Conservation (phyloP, 2,888 invertebrate genomes). For the Tachina lurida region DNA sequence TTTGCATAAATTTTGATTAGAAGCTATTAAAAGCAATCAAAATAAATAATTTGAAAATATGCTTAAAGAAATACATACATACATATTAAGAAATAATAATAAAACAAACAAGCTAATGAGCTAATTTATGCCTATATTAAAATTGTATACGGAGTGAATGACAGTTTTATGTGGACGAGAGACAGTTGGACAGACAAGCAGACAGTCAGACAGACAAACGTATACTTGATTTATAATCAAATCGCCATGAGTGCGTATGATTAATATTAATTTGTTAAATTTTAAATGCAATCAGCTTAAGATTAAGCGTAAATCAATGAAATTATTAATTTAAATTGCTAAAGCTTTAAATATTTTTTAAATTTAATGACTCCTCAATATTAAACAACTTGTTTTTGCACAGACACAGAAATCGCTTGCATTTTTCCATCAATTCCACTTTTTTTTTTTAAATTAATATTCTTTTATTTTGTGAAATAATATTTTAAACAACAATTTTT, state of each 20-base stretch:
- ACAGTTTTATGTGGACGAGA: background rate
- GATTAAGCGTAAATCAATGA: background rate
- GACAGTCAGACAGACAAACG: background rate
- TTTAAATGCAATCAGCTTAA: background rate
- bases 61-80: background rate
- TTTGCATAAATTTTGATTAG: constrained; percentile 32
- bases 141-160: no score
- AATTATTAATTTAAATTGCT: background rate
- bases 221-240: background rate
- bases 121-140: background rate
- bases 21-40: background rate
- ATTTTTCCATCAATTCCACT: constrained; percentile 11
- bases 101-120: background rate
- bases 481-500: background rate
- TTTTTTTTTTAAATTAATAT: background rate
- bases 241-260: constrained; percentile 1
- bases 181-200: no score
- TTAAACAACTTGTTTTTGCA: background rate
- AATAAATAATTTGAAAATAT: background rate
- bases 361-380: background rate
- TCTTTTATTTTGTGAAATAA: background rate
- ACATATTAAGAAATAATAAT: background rate
- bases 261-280: constrained; percentile 6
- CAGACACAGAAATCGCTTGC: background rate
- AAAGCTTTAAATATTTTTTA: background rate